Conservation (phyloP, 30 jellyfish, hydroid and myxozoan genomes). For the Sanderia malayensis region DNA sequence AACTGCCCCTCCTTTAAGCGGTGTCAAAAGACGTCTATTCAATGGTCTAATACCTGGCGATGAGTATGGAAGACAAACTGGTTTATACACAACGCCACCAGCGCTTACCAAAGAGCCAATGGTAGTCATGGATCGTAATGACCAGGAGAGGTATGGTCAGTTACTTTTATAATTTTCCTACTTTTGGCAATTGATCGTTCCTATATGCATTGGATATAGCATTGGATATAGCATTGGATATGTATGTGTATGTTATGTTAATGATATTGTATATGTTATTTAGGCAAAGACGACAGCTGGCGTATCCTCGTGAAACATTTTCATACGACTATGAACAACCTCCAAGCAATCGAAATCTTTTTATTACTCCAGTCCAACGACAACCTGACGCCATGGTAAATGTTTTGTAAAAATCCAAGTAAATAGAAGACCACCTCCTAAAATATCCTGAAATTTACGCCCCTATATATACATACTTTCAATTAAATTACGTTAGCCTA, state of each 20-base stretch:
- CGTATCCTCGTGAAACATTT: conserved; percentile 49
- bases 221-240: too few relatives aligned
- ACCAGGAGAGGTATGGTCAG: conserved; percentile 92
- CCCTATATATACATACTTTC: too few relatives aligned
- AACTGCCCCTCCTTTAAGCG: conserved; percentile 67
- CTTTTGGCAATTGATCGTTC: too few relatives aligned
- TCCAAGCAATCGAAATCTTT: conserved; percentile 66
- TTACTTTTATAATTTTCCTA: too few relatives aligned
- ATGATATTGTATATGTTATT: too few relatives aligned
- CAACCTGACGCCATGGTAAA: conserved; percentile 96
- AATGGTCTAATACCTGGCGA: conserved; percentile 29
- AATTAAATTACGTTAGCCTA: too few relatives aligned
- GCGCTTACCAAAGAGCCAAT: conserved; percentile 68
- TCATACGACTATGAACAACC: conserved; percentile 66
- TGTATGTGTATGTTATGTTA: too few relatives aligned
- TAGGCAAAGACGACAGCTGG: too few relatives aligned
- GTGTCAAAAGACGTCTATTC: conserved; percentile 45
- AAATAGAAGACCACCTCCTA: too few relatives aligned
- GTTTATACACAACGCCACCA: conserved; percentile 37
- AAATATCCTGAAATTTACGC: too few relatives aligned
- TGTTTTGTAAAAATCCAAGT: too few relatives aligned
- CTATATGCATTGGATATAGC: too few relatives aligned
- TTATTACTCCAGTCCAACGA: conserved; percentile 93
- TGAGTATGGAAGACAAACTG: conserved; percentile 3
- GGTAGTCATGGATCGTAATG: conserved; percentile 93